Evolutionary conservation across 2,888 invertebrate species (phyloP).

Genomic region (Cordilura impudica): DNA sequence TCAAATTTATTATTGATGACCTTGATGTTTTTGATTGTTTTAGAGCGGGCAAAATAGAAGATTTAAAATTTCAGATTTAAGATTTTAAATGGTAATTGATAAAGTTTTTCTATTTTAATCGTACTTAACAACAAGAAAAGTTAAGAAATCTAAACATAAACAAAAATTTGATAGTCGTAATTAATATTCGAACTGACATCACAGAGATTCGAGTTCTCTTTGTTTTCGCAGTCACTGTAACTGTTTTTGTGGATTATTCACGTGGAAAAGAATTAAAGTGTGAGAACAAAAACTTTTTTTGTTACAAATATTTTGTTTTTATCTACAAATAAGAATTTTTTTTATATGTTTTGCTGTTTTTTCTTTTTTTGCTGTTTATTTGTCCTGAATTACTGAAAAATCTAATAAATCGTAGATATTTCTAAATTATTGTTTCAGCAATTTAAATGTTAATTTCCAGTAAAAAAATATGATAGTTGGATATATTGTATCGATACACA

Average conservation of each 20-base stretch:
- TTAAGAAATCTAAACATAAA: not conserved
- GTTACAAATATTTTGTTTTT: not conserved
- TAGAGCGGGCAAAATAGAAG: no score
- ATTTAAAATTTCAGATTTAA: no score
- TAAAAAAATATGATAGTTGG: not conserved
- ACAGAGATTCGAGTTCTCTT: not conserved
- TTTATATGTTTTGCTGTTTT: not conserved
- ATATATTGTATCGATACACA: not conserved
- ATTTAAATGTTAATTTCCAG: constrained; percentile 13
- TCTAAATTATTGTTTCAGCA: not conserved
- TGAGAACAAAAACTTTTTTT: not conserved
- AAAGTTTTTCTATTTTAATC: constrained; percentile 18
- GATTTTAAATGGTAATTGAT: constrained; percentile 28
- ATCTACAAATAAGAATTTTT: not conserved
- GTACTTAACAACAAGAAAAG: not conserved
- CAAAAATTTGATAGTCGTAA: not conserved
- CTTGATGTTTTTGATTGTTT: no score
- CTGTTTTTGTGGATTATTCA: not conserved
- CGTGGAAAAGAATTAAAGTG: not conserved
- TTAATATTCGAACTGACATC: not conserved
- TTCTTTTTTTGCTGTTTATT: constrained; percentile 12
- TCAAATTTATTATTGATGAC: constrained; percentile 27
- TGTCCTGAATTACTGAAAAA: not conserved
- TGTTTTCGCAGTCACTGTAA: not conserved
- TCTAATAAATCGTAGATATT: not conserved